phyloP scores from a whole-genome alignment of 2,797 vertebrate species.

The Muscicapa comitata region DNA sequence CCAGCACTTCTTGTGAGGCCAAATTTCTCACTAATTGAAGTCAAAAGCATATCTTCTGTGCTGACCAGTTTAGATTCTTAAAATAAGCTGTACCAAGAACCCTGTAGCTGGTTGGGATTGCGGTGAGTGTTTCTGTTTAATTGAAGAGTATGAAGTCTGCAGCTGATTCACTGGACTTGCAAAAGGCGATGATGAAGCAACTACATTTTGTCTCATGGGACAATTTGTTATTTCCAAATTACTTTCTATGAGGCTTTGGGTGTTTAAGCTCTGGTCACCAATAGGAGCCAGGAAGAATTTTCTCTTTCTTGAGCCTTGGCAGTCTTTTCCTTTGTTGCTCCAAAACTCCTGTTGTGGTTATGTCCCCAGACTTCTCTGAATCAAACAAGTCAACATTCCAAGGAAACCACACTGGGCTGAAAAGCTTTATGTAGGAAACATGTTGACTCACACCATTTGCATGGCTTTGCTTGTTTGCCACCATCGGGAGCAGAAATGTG shows the following conservation, averaged over 20 bases:
- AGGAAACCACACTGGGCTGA: background rate
- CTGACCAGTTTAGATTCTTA: background rate
- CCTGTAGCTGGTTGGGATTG: background rate
- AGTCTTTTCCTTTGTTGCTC: background rate
- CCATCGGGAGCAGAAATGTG: background rate
- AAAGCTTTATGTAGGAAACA: background rate
- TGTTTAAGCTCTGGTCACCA: background rate
- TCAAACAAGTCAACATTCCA: background rate
- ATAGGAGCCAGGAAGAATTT: background rate
- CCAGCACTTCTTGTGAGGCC: background rate
- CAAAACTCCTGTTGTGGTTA: background rate
- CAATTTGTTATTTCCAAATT: background rate
- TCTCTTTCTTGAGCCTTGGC: background rate
- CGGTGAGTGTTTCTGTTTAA: background rate
- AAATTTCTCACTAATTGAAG: background rate
- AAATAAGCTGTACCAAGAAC: background rate
- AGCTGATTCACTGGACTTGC: constrained; percentile 20
- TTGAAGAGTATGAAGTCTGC: background rate
- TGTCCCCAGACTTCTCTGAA: background rate
- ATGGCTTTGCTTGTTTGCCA: background rate
- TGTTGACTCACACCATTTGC: background rate
- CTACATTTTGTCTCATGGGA: background rate
- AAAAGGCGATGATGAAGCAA: constrained; percentile 20
- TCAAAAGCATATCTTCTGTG: background rate
- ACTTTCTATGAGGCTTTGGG: background rate